Conservation (phyloP, 1,140 invertebrate species). For the Trissolcus basalis region DNA sequence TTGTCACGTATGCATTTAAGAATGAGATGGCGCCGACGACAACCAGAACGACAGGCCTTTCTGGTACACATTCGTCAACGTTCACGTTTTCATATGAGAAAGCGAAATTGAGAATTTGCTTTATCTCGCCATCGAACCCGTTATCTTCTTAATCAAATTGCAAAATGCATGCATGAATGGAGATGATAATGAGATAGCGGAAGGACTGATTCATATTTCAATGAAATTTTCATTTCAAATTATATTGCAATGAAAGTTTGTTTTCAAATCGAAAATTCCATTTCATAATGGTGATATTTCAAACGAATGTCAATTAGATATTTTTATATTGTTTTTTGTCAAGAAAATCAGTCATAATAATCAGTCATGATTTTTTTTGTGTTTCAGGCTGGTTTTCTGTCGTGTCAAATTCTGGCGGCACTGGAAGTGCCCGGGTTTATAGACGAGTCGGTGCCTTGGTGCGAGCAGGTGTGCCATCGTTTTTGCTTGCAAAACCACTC, state of each 20-base stretch:
- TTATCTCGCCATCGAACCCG: too few species aligned
- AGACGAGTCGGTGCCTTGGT: constrained; percentile 71
- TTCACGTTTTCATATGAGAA: constrained; percentile 25
- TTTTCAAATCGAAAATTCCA: too few species aligned
- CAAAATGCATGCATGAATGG: too few species aligned
- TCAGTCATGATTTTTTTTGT: constrained; percentile 17
- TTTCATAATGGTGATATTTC: too few species aligned
- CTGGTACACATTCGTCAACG: constrained; percentile 38
- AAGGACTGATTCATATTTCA: too few species aligned
- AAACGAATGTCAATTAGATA: too few species aligned
- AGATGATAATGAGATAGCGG: too few species aligned
- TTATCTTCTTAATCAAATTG: too few species aligned
- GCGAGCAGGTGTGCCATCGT: constrained; percentile 71
- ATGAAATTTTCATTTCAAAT: too few species aligned
- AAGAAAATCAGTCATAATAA: too few species aligned
- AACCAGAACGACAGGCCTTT: constrained; percentile 39
- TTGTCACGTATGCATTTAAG: constrained; percentile 49
- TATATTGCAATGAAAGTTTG: too few species aligned
- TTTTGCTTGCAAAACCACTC: constrained; percentile 70
- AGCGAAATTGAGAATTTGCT: constrained; percentile 23
- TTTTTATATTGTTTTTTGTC: too few species aligned
- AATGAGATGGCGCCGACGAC: constrained; percentile 35
- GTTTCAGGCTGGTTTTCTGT: constrained; percentile 76
- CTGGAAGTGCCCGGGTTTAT: constrained; percentile 72
- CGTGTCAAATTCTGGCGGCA: constrained; percentile 72